Conservation (phyloP, 2,797 vertebrate genomes). For the Parauchenoglanis ngamensis region DNA sequence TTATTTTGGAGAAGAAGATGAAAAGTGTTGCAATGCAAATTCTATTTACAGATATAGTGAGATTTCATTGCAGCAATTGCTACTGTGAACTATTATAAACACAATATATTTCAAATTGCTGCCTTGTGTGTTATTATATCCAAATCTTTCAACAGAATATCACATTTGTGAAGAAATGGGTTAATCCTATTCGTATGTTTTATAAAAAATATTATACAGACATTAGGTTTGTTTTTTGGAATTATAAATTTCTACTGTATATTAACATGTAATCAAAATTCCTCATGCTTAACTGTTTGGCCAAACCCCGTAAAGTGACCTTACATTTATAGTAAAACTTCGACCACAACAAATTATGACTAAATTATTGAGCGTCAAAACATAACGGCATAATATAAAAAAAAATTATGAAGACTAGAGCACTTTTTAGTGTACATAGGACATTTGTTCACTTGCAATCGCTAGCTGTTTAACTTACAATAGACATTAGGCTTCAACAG, state of each 20-base stretch:
- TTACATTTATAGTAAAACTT: neutral
- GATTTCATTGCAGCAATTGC: neutral
- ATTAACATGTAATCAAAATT: neutral
- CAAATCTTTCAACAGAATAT: neutral
- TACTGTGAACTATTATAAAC: neutral
- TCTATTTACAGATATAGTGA: neutral
- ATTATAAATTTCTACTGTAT: neutral
- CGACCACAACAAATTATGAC: neutral
- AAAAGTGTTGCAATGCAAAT: neutral
- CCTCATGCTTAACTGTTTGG: neutral
- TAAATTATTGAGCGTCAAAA: neutral
- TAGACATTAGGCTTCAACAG: neutral
- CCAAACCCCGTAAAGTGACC: neutral
- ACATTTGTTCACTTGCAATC: neutral
- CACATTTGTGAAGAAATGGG: neutral
- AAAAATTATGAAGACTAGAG: neutral
- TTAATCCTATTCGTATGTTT: neutral
- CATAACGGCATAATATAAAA: neutral
- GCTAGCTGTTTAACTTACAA: neutral
- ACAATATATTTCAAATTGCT: neutral
- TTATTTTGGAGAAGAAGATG: neutral
- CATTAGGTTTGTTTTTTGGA: neutral
- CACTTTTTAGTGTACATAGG: neutral
- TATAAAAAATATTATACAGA: neutral
- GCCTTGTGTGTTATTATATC: neutral